Base-by-base conservation (phyloP, 2,797 vertebrate species). In the Botia almorhae region DNA sequence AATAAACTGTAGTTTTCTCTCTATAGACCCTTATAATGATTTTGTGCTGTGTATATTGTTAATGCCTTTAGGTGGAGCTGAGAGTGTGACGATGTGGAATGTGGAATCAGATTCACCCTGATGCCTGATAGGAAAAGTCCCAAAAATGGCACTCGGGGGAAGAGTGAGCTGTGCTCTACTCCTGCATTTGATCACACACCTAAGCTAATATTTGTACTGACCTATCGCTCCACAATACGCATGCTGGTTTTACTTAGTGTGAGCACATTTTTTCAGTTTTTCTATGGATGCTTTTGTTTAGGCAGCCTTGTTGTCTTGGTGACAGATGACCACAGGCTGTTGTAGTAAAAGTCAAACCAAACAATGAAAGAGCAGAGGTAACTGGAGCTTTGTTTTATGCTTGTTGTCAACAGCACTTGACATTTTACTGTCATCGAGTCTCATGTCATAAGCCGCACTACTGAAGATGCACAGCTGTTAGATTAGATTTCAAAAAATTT, bases 1-100 rank as follows among this genome's bases (percentile, higher is more conserved):
- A 33, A 14, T 76, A 36, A n/a, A 17, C 46, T 4, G 12, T 17
- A 6, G 6, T 72, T 64, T 55, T 63, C 13, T 64, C 16, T 67
- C 82, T 71, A 70, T 87, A 99, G 98, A 87, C 98, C 98, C 10
- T 74, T n/a, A 60, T 14, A 21, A 11, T 7, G 1, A 60, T 61
- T 0, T 14, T 1, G 26, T 26, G 58, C 19, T 58, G 0, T 51
- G 12, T 51, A 6, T 7, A 0, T 29, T 29, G 60, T 17, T 83
- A 81, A 6, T 82, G 26, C 78, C 63, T 0, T 69, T 74, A 99
- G 97, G 89, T 88, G 0, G 96, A 95, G 85, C 97, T 97, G 0
- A 95, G 92, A 74, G 98, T 99, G n/a, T n/a, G n/a, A n/a, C n/a
- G n/a, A 98, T 0, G 97, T 99, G 98, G 97, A 74, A 99, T 99